Evolutionary conservation across 2,113 vertebrate genomes (phyloP), one percentile per base, ranked within the genome.

Genomic region (Eudyptes chrysolophus): DNA sequence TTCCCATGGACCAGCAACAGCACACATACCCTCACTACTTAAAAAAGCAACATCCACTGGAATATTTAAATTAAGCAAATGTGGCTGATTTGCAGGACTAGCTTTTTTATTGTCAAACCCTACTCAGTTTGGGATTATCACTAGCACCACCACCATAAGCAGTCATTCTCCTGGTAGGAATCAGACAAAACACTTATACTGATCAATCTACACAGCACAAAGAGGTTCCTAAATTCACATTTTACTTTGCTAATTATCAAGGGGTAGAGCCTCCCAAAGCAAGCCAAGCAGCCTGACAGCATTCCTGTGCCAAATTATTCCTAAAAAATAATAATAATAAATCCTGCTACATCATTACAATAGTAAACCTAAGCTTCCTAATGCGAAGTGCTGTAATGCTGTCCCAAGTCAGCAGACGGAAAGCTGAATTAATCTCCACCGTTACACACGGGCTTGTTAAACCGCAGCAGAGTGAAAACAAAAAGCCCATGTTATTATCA

Each of bases 401-500:
- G 87, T 85, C 86, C 96, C 81, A 87, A 94, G 84, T n/a, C 81
- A 61, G 89, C 70, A 94, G 72, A 94, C 4, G 0, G 69, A 89
- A 94, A 95, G 69, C 84, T 72, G 84, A 89, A 94, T 96, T 97
- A 96, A 96, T 94, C 91, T 89, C 65, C 1, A 1, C 48, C 0
- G 4, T 69, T 91, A 76, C 77, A 84, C 49, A 82, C 0, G 9
- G 86, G 72, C 77, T 85, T 82, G 62, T 92, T 89, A 95, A 96
- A 95, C 48, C 2, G 0, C 77, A 84, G 87, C 72, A 72, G 92
- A 97, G 74, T 29, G 61, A 76, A 95, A 95, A 96, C 89, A 97
- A 92, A 90, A 81, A 78, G 77, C 84, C 51, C 36, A 1, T 91
- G 77, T 84, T 96, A 90, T 96, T 89, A 95, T 90, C 80, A 21